These are phyloP conservation scores for Eilema sororculum DNA, from an alignment of 2,888 invertebrate genomes.

Conservation along the genomic window DNA sequence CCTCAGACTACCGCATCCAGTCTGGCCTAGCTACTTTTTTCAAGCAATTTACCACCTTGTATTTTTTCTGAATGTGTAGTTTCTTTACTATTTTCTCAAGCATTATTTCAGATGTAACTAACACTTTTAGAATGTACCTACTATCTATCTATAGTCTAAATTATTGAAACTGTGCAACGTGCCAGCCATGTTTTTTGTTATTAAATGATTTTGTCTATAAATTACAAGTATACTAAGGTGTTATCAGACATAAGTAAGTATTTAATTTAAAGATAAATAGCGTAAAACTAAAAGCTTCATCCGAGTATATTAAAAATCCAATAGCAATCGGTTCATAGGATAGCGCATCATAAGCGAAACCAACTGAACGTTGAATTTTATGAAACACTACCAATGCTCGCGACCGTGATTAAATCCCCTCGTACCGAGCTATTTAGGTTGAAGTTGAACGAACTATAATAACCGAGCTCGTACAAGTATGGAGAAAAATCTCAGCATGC, in stretches of 20 bases:
- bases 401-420: conserved; percentile 54
- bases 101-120: neutral
- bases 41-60: neutral
- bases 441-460: conserved; percentile 54
- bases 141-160: no score
- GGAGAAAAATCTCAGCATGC: conserved; percentile 41
- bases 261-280: conserved; percentile 38
- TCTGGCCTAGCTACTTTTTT: no score
- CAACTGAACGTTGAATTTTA: conserved; percentile 52
- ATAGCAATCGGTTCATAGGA: conserved; percentile 50
- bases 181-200: no score
- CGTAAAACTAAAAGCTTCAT: conserved; percentile 41
- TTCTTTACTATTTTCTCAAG: neutral
- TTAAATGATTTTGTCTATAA: neutral
- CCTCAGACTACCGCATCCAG: no score
- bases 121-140: no score
- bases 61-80: neutral
- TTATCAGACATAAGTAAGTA: neutral
- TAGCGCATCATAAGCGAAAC: conserved; percentile 46
- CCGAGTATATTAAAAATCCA: conserved; percentile 51
- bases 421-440: conserved; percentile 50
- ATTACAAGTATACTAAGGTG: neutral
- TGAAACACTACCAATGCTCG: conserved; percentile 54
- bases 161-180: no score
- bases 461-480: conserved; percentile 41